Evolutionary conservation across 2,113 vertebrate species (phyloP), one percentile per base, ranked within the genome.

Genomic region (Oreochromis spilurus): DNA sequence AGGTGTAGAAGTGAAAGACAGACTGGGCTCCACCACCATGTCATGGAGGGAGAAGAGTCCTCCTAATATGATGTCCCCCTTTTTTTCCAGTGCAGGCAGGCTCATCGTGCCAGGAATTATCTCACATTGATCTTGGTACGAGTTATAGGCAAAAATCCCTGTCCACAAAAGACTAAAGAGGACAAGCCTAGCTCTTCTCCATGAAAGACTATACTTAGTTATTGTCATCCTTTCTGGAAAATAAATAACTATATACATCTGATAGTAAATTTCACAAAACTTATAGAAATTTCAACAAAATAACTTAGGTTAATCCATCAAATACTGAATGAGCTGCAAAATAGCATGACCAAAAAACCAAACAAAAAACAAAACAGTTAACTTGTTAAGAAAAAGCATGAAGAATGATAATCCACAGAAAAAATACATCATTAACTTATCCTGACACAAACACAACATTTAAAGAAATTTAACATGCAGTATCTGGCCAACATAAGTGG

Each of bases 31-130:
- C 75, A 93, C 62, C 83, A 96, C 95, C 36, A 83, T 90, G 83
- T 97, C 95, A 36, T 97, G 96, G 80, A 97, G 94, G 8, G 97
- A 97, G 88, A 97, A 97, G 36, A 97, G 95, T 57, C 96, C 97
- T 14, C 97, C 97, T 12, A 97, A 86, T 3, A 83, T 90, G 31
- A 97, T 91, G 79, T 97, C 94, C 21, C 96, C 96, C 3, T 92
- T 90, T 91, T 85, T 95, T 53, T 93, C 87, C 72, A 97, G 89
- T 57, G 91, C 88, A 26, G 96, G 94, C 70, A 97, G 86, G 45
- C 92, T 77, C 79, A 91, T 84, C 1, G 92, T 88, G 16, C 93
- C 91, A 13, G 87, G 87, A 34, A 97, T 84, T 11, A 90, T 12
- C 13, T 81, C 72, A 91, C 97, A 97, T 31, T 91, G 81, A 21